Base-by-base conservation (phyloP, 2,888 invertebrate genomes). In the Platycnemis pennipes region DNA sequence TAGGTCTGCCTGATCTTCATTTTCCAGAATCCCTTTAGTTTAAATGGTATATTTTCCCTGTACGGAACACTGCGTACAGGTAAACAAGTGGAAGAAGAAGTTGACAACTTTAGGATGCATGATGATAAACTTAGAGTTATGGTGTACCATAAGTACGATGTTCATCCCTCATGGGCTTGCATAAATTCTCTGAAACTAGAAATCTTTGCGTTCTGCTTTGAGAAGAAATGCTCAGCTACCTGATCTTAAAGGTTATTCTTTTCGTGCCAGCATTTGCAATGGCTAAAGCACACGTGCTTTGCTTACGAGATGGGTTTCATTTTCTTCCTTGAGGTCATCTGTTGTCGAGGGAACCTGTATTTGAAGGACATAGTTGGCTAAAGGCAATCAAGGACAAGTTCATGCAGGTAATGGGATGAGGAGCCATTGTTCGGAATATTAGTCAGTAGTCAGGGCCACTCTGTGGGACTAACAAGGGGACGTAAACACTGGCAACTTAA, bases 351-450 rank as follows among this genome's bases (percentile, higher is more conserved):
- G 26, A 91, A 91, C 63, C 63, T 63, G 91, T 91, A 63, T 91
- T 44, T n/a, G 63, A 91, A 91, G 91, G 91, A 56, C 63, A 91
- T 63, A 42, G 87, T 26, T 45, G 37, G 86, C 22, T 86, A 31
- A 45, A 87, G 91, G 63, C 91, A 91, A 91, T 91, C 91, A 91
- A 91, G 89, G 89, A 89, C 45, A 91, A 63, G 63, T 69, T 91
- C 91, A 91, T 45, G 11, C 44, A 63, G 45, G 91, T 63, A 13
- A 56, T 37, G 63, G 91, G 4, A 26, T 42, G 91, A 91, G 63
- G 91, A 91, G 37, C 26, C 44, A 91, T 63, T 91, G 45, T 63
- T 45, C 45, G 63, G 44, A n/a, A 44, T 56, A 91, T 63, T 69
- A 69, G 69, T 13, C 63, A 91, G 44, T 19, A 26, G 44, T 0